Evolutionary conservation across 1,140 invertebrate genomes (phyloP).

Genomic region (Stratiolaelaps scimitus): DNA sequence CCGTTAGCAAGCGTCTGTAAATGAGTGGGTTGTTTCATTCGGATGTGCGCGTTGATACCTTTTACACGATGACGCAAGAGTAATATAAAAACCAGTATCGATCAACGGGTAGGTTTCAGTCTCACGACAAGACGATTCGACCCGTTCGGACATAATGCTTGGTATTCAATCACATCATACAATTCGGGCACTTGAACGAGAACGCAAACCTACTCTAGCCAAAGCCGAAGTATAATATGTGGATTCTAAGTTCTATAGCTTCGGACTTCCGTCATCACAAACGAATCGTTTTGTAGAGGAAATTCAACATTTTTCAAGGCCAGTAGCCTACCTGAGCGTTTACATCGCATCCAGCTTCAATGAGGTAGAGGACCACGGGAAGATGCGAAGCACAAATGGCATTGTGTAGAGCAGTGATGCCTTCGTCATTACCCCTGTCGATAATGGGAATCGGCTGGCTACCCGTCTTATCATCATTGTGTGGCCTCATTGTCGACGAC

Average conservation of each 20-base stretch:
- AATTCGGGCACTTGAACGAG: too few relatives aligned
- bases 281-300: not conserved
- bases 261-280: not conserved
- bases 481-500: not conserved
- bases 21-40: too few relatives aligned
- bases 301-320: conserved; percentile 52
- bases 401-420: conserved; percentile 94
- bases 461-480: not conserved
- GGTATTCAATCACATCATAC: too few relatives aligned
- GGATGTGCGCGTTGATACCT: too few relatives aligned
- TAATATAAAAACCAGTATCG: too few relatives aligned
- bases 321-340: conserved; percentile 97
- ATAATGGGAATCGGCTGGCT: conserved; percentile 53
- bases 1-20: too few relatives aligned
- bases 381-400: conserved; percentile 97
- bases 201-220: too few relatives aligned
- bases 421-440: conserved; percentile 91
- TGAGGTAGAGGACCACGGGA: conserved; percentile 94
- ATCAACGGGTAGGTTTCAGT: too few relatives aligned
- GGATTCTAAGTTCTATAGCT: conserved; percentile 9
- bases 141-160: too few relatives aligned
- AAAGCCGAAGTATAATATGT: conserved; percentile 7
- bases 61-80: too few relatives aligned
- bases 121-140: too few relatives aligned
- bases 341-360: conserved; percentile 94